Conservation (phyloP, 2,113 vertebrate genomes). For the Oceanites oceanicus region DNA sequence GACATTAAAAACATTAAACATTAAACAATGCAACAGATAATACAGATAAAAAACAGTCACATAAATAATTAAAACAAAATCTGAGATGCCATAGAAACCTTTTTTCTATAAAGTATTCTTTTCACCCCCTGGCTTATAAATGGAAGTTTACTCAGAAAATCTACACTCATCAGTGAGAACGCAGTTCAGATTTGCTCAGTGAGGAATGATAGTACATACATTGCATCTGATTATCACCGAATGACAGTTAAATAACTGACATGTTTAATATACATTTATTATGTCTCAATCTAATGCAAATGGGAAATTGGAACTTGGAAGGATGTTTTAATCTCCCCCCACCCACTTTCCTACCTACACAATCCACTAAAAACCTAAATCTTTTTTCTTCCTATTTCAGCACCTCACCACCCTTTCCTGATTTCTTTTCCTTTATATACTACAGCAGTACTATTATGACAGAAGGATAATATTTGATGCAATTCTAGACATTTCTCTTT, state of each 20-base stretch:
- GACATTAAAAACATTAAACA: constrained; percentile 18
- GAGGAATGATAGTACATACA: not conserved
- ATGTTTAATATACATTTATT: not conserved
- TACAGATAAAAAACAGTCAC: not conserved
- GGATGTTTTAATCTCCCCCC: not conserved
- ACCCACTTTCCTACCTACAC: not conserved
- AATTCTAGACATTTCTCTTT: not conserved
- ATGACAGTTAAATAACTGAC: not conserved
- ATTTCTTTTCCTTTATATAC: not conserved
- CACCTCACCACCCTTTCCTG: not conserved
- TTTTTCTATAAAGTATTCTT: not conserved
- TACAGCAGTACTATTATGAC: not conserved
- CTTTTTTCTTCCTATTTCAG: not conserved
- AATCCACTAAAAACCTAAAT: not conserved
- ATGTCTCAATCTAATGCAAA: not conserved
- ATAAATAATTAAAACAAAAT: constrained; percentile 26
- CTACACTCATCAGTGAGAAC: not conserved
- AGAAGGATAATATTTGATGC: not conserved
- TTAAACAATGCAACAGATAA: constrained; percentile 15
- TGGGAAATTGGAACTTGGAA: not conserved
- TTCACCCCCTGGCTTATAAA: not conserved
- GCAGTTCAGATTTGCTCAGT: not conserved
- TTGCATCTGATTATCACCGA: not conserved
- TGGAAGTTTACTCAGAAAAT: not conserved
- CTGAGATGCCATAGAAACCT: not conserved